These are phyloP conservation scores for Hypothenemus hampei DNA, from an alignment of 1,140 invertebrate species.

Conservation along the genomic window DNA sequence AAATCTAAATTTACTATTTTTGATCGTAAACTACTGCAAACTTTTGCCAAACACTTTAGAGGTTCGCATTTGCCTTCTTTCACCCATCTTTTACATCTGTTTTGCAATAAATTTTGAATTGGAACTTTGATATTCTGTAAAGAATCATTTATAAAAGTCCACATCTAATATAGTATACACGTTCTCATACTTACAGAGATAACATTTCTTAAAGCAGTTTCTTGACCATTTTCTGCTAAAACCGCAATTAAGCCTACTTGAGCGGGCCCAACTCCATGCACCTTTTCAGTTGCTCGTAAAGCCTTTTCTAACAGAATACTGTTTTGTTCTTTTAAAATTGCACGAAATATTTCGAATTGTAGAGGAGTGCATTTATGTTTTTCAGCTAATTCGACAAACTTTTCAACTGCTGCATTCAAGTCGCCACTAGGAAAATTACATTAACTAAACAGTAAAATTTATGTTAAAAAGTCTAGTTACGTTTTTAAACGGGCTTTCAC, in stretches of 20 bases:
- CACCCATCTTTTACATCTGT: constrained; percentile 50
- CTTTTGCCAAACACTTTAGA: constrained; percentile 46
- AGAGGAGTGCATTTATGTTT: constrained; percentile 51
- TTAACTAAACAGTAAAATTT: background rate
- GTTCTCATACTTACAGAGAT: constrained; percentile 45
- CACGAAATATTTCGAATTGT: constrained; percentile 51
- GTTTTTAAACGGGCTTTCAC: constrained; percentile 49
- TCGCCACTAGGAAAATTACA: constrained; percentile 43
- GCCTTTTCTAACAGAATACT: constrained; percentile 46
- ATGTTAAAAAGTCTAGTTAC: constrained; percentile 38
- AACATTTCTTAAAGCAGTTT: constrained; percentile 47
- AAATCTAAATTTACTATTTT: constrained; percentile 38
- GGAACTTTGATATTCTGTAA: constrained; percentile 22
- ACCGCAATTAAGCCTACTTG: constrained; percentile 49
- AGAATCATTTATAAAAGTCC: constrained; percentile 5
- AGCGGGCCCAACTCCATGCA: constrained; percentile 46
- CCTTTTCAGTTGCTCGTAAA: constrained; percentile 40
- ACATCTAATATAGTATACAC: no score
- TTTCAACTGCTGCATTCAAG: constrained; percentile 46
- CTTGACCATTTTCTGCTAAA: constrained; percentile 49
- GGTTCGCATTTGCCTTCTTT: constrained; percentile 47
- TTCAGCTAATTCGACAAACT: constrained; percentile 42
- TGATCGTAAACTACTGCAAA: constrained; percentile 39
- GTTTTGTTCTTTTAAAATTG: constrained; percentile 44
- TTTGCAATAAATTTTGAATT: constrained; percentile 35